Evolutionary conservation across 2,113 vertebrate species (phyloP), one percentile per base, ranked within the genome.

Genomic region (Urocynchramus pylzowi): DNA sequence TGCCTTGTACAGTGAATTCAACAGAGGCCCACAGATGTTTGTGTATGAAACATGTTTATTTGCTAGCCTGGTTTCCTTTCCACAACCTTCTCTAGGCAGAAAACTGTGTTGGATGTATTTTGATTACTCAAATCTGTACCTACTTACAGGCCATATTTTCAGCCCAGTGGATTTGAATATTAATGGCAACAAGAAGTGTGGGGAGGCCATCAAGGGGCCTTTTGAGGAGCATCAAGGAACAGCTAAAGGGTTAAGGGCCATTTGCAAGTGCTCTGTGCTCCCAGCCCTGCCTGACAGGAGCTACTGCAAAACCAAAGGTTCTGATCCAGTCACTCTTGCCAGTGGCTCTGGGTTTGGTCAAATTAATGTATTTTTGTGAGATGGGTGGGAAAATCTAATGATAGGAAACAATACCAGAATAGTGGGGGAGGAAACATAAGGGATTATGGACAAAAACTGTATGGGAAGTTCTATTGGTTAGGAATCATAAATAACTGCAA

Each of bases 101-200:
- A 86, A 65, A 27, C 2, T 0, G 0, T 39, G 60, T 41, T 71
- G 11, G 7, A 3, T 41, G 5, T 69, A 31, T 64, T 64, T 65
- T 0, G 0, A 10, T 41, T 64, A 27, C 50, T 60, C 39, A 45
- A n/a, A 79, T 56, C 44, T 61, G 12, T 41, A 10, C 11, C 14
- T 70, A 8, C 13, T 33, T 41, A 24, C 2, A 31, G 71, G 33
- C n/a, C 2, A 1, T 64, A 11, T 75, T 75, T 82, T 75, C 22
- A 70, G 45, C 33, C 50, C 11, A 12, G 9, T 52, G 14, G 50
- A n/a, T 82, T 42, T 78, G 60, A 63, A 33, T 59, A 30, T 8
- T 37, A 42, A 57, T 35, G n/a, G 31, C 16, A 63, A 26, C 23
- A 35, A 11, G 15, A 71, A 81, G 13, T 15, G 10, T 1, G 3